phyloP scores from a whole-genome alignment of 2,888 invertebrate genomes.

The Cenopis cana region DNA sequence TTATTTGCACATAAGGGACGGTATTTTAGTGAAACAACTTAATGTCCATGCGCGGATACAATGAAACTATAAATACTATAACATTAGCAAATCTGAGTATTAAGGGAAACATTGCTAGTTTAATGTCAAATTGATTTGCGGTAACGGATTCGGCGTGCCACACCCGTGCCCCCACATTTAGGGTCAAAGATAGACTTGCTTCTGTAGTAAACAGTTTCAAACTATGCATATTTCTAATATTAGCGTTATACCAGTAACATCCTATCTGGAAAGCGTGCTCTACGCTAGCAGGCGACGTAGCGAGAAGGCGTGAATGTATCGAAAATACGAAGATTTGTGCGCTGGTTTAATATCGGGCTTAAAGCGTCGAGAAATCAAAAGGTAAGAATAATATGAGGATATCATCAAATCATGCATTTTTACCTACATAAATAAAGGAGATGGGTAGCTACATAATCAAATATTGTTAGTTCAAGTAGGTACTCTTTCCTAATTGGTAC shows the following conservation, averaged over 20 bases:
- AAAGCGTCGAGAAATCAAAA: too few relatives aligned
- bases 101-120: slow-evolving; percentile 18
- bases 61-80: slow-evolving; percentile 39
- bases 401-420: too few relatives aligned
- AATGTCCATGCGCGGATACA: slow-evolving; percentile 32
- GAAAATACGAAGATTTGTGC: too few relatives aligned
- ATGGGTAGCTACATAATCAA: neutral
- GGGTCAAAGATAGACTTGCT: neutral
- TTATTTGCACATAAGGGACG: slow-evolving; percentile 42
- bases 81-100: slow-evolving; percentile 33
- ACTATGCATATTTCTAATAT: too few relatives aligned
- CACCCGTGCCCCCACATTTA: neutral
- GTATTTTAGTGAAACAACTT: slow-evolving; percentile 39
- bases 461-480: neutral
- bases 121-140: slow-evolving; percentile 19
- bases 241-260: too few relatives aligned
- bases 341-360: too few relatives aligned
- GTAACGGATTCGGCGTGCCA: slow-evolving; percentile 3
- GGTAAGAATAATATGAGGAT: too few relatives aligned
- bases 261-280: too few relatives aligned
- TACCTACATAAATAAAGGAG: too few relatives aligned
- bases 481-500: neutral
- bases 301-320: too few relatives aligned
- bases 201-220: neutral
- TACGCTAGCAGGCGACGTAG: too few relatives aligned